phyloP scores from a whole-genome alignment of 2,113 vertebrate genomes.

The Psilopogon haemacephalus region DNA sequence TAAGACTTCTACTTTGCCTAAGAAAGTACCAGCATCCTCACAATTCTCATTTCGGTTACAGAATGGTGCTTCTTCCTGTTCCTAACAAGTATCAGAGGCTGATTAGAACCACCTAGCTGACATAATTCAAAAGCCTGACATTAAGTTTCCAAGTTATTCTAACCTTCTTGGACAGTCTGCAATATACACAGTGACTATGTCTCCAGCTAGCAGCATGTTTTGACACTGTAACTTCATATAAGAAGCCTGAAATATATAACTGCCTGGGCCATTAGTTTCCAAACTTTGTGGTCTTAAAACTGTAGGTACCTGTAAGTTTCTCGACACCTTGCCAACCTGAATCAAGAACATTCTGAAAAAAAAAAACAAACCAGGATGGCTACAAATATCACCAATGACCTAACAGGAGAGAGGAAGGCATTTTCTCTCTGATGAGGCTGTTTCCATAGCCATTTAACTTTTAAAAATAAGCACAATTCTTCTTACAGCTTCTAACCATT shows the following conservation, averaged over 20 bases:
- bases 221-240: neutral
- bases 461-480: neutral
- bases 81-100: neutral
- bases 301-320: neutral
- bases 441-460: neutral
- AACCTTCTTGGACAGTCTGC: neutral
- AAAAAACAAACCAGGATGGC: neutral
- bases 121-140: neutral
- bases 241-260: neutral
- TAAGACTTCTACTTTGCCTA: neutral
- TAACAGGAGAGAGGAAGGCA: neutral
- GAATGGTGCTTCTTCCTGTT: neutral
- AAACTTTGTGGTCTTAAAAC: neutral
- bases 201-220: neutral
- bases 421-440: neutral
- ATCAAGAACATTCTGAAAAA: neutral
- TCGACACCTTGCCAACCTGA: neutral
- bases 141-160: neutral
- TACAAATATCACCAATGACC: neutral
- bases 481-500: neutral
- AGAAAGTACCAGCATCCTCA: neutral
- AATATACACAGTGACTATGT: neutral
- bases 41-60: neutral
- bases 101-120: neutral
- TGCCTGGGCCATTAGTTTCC: neutral